Base-by-base conservation (phyloP, 2,113 vertebrate genomes). In the Marcusenius ussheri region DNA sequence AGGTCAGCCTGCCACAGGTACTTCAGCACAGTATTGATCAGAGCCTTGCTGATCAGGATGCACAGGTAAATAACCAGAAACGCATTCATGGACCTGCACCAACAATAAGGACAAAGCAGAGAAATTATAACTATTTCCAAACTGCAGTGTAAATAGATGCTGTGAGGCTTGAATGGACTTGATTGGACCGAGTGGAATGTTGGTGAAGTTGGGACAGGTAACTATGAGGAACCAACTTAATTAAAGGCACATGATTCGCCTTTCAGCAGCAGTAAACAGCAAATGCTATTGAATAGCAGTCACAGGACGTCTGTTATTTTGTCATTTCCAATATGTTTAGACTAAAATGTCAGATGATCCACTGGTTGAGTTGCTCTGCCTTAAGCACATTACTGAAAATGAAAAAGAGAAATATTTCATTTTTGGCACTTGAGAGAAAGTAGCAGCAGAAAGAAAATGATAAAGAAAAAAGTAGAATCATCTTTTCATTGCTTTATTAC, bases 31-130 rank as follows among this genome's bases (percentile, higher is more conserved):
- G 98, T 99, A 94, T 98, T 98, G 94, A 99, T 95, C 90, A 99
- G 53, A 1, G 98, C 97, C 94, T 99, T 99, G 93, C 97, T 95
- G 94, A 99, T 96, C 47, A 99, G 97, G 88, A 99, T 99, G 93
- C 97, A 98, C 91, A 99, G 96, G 95, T 99, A 99, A 87, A 99
- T 98, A 62, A 99, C 90, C 92, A 99, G 96, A 94, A 97, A 99
- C n/a, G 95, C 95, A 87, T 99, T 99, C 98, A 99, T 99, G 8
- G 98, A 99, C 92, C 98, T 99, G 94, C 27, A 90, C 6, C 3
- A 47, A 45, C 39, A 45, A 84, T 42, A 80, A 80, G 74, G 74
- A 80, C 13, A 8, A 77, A 77, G 35, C 74, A 39, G 31, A 35
- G 74, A 5, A 39, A 80, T 80, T 80, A 80, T 19, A 80, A 17